Conservation (phyloP, 2,113 vertebrate genomes). For the Dasyornis broadbenti region DNA sequence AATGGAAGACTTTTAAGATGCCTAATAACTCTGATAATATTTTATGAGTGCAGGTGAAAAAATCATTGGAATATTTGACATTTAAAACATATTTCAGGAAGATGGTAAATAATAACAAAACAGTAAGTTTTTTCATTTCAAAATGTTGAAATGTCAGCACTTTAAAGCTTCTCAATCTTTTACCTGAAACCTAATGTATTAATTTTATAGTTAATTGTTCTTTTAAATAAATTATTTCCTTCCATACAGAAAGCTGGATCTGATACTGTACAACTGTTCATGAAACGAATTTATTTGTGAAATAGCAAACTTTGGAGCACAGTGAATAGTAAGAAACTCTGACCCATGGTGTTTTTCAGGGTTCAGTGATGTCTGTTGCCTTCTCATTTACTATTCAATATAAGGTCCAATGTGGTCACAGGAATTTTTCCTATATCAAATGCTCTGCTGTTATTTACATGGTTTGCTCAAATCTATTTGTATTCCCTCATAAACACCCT, state of each 20-base stretch:
- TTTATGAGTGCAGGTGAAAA: not conserved
- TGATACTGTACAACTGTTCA: not conserved
- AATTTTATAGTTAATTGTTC: not conserved
- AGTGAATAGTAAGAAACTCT: not conserved
- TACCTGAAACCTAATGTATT: not conserved
- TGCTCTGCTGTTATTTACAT: not conserved
- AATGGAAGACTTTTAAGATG: not conserved
- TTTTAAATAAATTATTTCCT: not conserved
- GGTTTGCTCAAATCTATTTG: not conserved
- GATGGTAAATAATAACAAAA: not conserved
- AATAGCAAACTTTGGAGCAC: not conserved
- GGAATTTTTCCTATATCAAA: not conserved
- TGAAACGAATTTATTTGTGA: not conserved
- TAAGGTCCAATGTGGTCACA: not conserved
- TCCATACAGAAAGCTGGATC: not conserved
- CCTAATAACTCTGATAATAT: not conserved
- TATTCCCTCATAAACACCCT: not conserved
- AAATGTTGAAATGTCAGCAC: not conserved
- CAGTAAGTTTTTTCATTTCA: not conserved
- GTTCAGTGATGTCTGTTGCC: not conserved
- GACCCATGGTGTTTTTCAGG: not conserved
- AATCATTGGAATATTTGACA: not conserved
- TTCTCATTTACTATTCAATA: not conserved
- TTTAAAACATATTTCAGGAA: not conserved
- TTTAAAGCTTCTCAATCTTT: not conserved